Conservation (phyloP, 1,140 invertebrate genomes). For the Plectrocnemia conspersa region DNA sequence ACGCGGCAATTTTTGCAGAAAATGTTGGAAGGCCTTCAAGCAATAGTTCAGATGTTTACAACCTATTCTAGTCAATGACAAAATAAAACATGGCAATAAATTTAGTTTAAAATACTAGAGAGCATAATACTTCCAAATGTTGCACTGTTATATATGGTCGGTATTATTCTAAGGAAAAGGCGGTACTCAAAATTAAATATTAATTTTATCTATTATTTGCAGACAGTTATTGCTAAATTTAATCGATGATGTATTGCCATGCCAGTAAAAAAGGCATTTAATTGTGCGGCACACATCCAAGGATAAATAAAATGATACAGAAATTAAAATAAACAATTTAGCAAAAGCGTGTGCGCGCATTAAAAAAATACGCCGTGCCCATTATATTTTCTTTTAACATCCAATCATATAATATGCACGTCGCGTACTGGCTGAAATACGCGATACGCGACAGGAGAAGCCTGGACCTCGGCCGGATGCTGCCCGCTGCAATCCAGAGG, state of each 20-base stretch:
- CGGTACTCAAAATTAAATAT: not conserved
- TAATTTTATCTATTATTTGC: slow-evolving; percentile 6
- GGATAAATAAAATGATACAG: slow-evolving; percentile 10
- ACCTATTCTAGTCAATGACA: too few species aligned
- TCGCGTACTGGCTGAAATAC: slow-evolving; percentile 16
- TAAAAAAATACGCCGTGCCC: slow-evolving; percentile 14
- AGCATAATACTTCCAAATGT: slow-evolving; percentile 7
- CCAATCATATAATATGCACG: slow-evolving; percentile 12
- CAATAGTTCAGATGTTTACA: too few species aligned
- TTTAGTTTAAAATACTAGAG: not conserved
- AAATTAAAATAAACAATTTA: slow-evolving; percentile 28
- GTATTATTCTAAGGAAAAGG: not conserved
- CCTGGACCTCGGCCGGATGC: too few species aligned
- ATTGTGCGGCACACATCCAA: not conserved
- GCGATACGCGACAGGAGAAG: too few species aligned
- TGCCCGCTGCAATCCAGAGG: not conserved
- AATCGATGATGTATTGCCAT: too few species aligned
- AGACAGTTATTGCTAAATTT: too few species aligned
- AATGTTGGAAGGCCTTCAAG: too few species aligned
- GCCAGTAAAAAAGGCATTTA: slow-evolving; percentile 1
- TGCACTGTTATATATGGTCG: not conserved
- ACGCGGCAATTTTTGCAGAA: not conserved
- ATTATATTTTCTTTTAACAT: slow-evolving; percentile 21
- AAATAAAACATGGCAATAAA: not conserved
- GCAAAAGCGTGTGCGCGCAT: too few species aligned